phyloP scores from a whole-genome alignment of 2,113 vertebrate species.

The Lepus europaeus region DNA sequence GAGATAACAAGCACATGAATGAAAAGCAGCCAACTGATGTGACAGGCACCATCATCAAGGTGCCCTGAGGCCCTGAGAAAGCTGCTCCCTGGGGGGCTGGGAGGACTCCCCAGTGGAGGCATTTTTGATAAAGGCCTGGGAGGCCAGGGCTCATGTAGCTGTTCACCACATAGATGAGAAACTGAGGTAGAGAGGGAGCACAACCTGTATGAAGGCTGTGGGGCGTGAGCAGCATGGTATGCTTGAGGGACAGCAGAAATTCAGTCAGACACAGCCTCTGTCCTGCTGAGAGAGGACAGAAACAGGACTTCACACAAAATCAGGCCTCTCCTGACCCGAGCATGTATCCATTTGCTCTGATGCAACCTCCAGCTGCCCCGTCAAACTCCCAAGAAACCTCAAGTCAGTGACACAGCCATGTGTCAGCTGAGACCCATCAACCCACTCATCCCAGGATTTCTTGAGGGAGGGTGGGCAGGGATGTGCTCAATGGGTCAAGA shows the following conservation, averaged over 20 bases:
- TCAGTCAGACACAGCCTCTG: neutral
- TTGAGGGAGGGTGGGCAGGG: neutral
- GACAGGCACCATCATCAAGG: neutral
- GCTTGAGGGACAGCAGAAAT: neutral
- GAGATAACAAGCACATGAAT: neutral
- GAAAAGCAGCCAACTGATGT: neutral
- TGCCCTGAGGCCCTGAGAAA: neutral
- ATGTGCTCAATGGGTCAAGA: neutral
- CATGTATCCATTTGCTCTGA: too few species aligned
- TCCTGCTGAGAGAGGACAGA: neutral
- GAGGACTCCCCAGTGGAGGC: neutral
- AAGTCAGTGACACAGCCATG: too few species aligned
- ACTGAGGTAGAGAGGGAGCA: accelerated
- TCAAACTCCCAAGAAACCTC: too few species aligned
- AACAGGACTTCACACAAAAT: too few species aligned
- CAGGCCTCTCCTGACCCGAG: too few species aligned
- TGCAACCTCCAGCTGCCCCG: too few species aligned
- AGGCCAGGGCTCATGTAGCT: too few species aligned
- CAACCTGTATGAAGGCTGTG: neutral
- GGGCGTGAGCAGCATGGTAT: accelerated
- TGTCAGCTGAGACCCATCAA: neutral
- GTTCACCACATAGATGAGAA: neutral
- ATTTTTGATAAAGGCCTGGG: neutral
- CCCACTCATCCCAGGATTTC: neutral
- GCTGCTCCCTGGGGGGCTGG: neutral